Conservation (phyloP, 2,113 vertebrate genomes). For the Typhlomys cinereus region DNA sequence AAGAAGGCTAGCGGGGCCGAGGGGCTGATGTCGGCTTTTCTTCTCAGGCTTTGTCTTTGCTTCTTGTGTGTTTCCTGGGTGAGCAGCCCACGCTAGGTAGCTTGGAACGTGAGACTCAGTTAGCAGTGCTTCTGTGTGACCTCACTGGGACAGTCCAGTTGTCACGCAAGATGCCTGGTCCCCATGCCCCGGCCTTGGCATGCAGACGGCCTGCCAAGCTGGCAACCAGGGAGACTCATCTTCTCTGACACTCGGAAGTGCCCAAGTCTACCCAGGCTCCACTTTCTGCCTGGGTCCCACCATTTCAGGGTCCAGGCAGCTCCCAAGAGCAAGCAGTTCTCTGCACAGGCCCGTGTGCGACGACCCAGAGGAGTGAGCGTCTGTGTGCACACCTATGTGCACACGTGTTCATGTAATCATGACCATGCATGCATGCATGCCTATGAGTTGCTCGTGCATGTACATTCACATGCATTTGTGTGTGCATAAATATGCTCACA, state of each 20-base stretch:
- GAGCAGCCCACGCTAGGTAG: fast-evolving
- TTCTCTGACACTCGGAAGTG: fast-evolving
- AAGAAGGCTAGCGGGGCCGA: background rate
- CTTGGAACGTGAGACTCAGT: background rate
- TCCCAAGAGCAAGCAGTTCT: background rate
- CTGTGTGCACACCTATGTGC: too few species aligned
- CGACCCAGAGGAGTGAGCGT: background rate
- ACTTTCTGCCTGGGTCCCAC: background rate
- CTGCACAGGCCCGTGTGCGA: fast-evolving
- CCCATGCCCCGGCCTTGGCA: too few species aligned
- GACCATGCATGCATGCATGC: fast-evolving
- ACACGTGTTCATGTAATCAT: too few species aligned
- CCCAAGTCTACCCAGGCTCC: fast-evolving
- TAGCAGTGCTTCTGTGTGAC: background rate
- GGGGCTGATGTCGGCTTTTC: fast-evolving
- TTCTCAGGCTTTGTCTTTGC: background rate
- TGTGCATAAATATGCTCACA: too few species aligned
- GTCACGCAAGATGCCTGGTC: fast-evolving
- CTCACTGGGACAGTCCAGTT: too few species aligned
- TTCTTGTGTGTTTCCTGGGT: background rate
- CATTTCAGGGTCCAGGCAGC: background rate
- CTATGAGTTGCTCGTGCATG: background rate
- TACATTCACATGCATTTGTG: background rate
- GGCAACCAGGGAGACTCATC: background rate
- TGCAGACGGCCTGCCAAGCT: background rate